These are phyloP conservation scores for Saccostrea glomerata DNA, from an alignment of 1,140 invertebrate species.

Conservation along the genomic window DNA sequence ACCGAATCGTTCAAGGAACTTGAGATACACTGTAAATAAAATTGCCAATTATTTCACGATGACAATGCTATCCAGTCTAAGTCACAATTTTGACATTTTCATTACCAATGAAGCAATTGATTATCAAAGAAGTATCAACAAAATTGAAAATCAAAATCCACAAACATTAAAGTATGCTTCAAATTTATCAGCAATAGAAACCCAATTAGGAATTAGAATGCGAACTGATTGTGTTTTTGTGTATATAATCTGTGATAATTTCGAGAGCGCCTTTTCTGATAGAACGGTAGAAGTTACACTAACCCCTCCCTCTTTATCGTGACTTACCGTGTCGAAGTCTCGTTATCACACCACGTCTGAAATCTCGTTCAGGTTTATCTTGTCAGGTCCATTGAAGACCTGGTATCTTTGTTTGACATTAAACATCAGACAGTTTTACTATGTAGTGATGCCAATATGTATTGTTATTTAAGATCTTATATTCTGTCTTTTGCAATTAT, in stretches of 20 bases:
- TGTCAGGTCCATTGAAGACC: no score
- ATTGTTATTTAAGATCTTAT: no score
- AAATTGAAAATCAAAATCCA: conserved; percentile 35
- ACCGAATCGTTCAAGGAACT: background rate
- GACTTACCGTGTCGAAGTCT: no score
- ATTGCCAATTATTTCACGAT: conserved; percentile 3
- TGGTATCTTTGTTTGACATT: no score
- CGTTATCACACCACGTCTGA: no score
- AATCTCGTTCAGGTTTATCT: no score
- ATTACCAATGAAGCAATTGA: background rate
- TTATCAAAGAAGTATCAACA: background rate
- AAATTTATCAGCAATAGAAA: conserved; percentile 26
- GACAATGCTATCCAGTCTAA: background rate
- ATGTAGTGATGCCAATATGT: no score
- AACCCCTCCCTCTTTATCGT: no score
- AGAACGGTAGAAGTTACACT: background rate
- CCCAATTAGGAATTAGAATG: background rate
- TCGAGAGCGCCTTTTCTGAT: background rate
- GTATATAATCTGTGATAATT: conserved; percentile 7
- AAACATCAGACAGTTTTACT: no score
- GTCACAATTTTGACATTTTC: conserved; percentile 11
- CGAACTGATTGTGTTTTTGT: conserved; percentile 1
- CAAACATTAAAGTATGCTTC: background rate
- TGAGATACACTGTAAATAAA: background rate
- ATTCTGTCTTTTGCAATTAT: no score